Evolutionary conservation across 2,113 vertebrate genomes (phyloP).

Genomic region (Phodopus roborovskii): DNA sequence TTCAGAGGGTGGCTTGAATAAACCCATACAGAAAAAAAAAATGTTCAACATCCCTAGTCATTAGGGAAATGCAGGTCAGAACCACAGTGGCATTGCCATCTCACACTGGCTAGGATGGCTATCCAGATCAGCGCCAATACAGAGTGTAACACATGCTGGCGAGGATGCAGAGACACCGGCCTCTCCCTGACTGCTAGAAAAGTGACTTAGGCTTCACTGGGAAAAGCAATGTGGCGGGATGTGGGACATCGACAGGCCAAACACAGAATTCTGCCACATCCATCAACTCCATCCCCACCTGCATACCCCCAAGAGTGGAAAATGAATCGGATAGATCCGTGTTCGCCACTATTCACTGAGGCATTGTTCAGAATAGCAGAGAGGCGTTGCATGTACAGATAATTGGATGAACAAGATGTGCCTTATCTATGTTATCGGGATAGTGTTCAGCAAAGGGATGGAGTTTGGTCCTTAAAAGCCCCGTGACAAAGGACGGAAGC

Average conservation of each 20-base stretch:
- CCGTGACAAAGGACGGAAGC: neutral
- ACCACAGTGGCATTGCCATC: neutral
- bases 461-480: neutral
- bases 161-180: slow-evolving; percentile 10
- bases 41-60: neutral
- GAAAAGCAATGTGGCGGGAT: neutral
- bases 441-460: neutral
- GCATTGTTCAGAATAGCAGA: neutral
- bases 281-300: neutral
- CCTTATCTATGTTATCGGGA: rapidly evolving
- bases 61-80: neutral
- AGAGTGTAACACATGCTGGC: neutral
- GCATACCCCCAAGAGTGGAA: neutral
- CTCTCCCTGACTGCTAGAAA: neutral
- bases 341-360: neutral
- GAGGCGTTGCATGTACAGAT: neutral
- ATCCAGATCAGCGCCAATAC: neutral
- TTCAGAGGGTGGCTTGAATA: neutral
- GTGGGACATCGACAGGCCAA: neutral
- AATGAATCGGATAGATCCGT: neutral
- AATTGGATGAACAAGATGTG: neutral
- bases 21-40: neutral
- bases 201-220: neutral
- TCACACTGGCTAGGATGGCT: neutral
- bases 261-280: neutral